phyloP scores from a whole-genome alignment of 2,797 vertebrate species.

The Scolopax rusticola region DNA sequence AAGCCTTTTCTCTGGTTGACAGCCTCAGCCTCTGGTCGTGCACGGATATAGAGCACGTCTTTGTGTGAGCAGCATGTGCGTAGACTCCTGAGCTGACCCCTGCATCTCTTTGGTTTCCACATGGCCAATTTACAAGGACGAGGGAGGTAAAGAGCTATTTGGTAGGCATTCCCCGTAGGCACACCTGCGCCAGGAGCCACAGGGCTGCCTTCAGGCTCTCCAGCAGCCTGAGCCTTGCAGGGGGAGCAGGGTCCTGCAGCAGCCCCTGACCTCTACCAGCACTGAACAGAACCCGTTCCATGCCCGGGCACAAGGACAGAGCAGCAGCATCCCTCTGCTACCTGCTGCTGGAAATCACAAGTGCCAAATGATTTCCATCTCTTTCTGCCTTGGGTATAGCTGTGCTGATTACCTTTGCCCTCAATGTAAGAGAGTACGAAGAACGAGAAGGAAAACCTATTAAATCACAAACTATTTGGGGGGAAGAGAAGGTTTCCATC shows the following conservation, averaged over 20 bases:
- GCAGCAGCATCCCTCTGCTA: not conserved
- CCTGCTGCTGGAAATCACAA: not conserved
- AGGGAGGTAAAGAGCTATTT: not conserved
- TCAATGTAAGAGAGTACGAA: not conserved
- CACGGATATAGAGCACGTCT: not conserved
- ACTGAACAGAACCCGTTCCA: not conserved
- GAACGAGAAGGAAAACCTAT: not conserved
- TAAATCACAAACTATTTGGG: not conserved
- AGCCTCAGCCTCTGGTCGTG: not conserved
- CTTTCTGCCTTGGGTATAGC: not conserved
- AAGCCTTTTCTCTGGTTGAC: constrained; percentile 38
- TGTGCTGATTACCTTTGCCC: not conserved
- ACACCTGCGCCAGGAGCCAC: rapidly evolving
- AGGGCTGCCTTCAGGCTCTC: not conserved
- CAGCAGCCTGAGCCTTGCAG: not conserved
- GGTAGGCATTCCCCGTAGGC: not conserved
- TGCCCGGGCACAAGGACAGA: not conserved
- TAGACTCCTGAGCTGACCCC: not conserved
- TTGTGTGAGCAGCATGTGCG: not conserved
- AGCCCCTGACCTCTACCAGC: not conserved
- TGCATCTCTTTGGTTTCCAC: not conserved
- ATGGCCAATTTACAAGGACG: not conserved
- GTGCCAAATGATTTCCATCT: not conserved
- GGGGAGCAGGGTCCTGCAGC: not conserved
- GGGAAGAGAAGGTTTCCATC: not conserved